Evolutionary conservation across 2,113 vertebrate genomes (phyloP).

Genomic region (Cephalopterus ornatus): DNA sequence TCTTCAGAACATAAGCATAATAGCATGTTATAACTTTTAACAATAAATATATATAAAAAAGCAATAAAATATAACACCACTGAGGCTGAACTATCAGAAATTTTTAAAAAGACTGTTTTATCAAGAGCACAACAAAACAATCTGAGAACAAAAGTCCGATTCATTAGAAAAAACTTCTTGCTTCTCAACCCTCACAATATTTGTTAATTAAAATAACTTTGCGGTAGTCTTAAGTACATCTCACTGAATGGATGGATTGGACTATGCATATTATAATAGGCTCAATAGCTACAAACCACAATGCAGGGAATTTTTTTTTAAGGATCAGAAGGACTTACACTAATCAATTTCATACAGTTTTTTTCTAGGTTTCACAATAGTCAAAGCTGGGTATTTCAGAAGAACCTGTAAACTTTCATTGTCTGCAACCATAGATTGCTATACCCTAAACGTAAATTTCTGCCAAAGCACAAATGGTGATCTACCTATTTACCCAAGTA

Average conservation of each 20-base stretch:
- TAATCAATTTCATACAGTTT: neutral
- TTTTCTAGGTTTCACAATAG: neutral
- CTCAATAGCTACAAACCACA: neutral
- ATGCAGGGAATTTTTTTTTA: neutral
- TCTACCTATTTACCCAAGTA: neutral
- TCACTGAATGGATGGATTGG: constrained; percentile 13
- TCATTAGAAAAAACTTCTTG: neutral
- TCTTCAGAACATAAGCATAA: neutral
- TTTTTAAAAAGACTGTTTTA: neutral
- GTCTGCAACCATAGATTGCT: neutral
- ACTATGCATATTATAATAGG: neutral
- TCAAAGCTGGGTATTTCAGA: neutral
- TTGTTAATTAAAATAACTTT: constrained; percentile 34
- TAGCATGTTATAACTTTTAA: neutral
- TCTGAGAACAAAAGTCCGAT: neutral
- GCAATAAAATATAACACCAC: neutral
- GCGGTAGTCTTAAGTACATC: neutral
- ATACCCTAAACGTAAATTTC: neutral
- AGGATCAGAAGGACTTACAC: neutral
- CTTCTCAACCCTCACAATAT: neutral
- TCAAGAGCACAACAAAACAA: neutral
- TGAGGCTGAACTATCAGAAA: neutral
- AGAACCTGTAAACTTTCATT: neutral
- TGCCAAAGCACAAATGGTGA: neutral
- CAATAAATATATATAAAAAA: neutral